A percentile compares a stretch with the other conserved stretches of the same genome.
phyloP scores from a whole-genome alignment of 2,113 vertebrate species.

The Craseonycteris thonglongyai region DNA sequence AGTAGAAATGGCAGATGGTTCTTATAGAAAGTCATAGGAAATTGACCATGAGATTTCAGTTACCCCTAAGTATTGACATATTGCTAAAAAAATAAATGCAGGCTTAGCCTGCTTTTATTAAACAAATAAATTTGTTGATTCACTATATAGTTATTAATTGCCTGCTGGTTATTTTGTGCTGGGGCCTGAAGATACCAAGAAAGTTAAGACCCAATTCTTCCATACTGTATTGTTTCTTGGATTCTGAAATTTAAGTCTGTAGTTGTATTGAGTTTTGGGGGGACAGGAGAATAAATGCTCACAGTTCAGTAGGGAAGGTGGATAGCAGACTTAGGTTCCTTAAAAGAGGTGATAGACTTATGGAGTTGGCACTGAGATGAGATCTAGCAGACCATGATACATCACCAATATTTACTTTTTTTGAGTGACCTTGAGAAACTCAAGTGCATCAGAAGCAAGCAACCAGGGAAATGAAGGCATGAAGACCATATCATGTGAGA shows the following conservation, averaged over 20 bases:
- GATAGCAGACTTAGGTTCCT: not conserved
- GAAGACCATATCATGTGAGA: not conserved
- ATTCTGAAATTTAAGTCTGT: not conserved
- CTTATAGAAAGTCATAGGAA: not conserved
- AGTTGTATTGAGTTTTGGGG: not conserved
- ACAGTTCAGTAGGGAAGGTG: not conserved
- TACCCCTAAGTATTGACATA: not conserved
- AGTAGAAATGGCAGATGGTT: not conserved
- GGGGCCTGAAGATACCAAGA: not conserved
- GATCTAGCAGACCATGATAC: not conserved
- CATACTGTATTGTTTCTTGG: not conserved
- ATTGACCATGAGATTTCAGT: not conserved
- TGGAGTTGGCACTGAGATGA: not conserved
- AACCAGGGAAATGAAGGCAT: not conserved
- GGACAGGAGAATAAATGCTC: not conserved
- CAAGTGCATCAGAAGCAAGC: not conserved
- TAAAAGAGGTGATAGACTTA: not conserved
- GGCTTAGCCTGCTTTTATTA: not conserved
- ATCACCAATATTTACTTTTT: not conserved
- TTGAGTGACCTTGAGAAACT: not conserved
- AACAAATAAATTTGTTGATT: not conserved
- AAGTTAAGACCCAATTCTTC: not conserved
- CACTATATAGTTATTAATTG: not conserved
- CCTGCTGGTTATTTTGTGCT: not conserved
- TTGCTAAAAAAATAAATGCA: not conserved